These are phyloP conservation scores for Siniperca knerii DNA, from an alignment of 2,113 vertebrate species.

Conservation along the genomic window DNA sequence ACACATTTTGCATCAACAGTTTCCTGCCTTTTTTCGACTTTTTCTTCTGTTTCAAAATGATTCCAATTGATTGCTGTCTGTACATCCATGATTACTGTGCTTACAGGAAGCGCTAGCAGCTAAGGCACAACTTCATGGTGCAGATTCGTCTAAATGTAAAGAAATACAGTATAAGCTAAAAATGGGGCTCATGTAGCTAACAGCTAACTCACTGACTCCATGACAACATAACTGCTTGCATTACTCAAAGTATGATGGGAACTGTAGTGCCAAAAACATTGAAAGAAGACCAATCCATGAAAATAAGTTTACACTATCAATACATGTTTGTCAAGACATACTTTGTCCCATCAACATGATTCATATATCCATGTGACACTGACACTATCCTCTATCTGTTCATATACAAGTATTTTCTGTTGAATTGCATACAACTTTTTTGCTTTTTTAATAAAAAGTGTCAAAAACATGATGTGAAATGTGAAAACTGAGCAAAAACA, in stretches of 20 bases:
- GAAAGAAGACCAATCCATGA: neutral
- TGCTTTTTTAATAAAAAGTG: neutral
- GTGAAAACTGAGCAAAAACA: neutral
- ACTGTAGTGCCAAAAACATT: neutral
- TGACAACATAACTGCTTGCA: neutral
- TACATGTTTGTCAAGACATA: neutral
- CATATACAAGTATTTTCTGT: neutral
- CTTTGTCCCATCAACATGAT: neutral
- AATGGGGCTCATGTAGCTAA: neutral
- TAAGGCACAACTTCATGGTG: neutral
- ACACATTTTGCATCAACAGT: neutral
- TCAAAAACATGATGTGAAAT: neutral
- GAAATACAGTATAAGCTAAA: neutral
- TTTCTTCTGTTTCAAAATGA: neutral
- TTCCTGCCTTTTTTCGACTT: neutral
- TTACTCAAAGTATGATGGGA: neutral
- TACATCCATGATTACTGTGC: neutral
- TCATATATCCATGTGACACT: neutral
- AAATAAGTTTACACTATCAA: neutral
- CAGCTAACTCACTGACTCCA: neutral
- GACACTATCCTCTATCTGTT: neutral
- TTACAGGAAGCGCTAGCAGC: neutral
- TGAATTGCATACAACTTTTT: too few species aligned
- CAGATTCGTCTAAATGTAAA: neutral
- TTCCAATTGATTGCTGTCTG: neutral